These are phyloP conservation scores for Embiotoca jacksoni DNA, from an alignment of 2,113 vertebrate genomes.

Conservation along the genomic window DNA sequence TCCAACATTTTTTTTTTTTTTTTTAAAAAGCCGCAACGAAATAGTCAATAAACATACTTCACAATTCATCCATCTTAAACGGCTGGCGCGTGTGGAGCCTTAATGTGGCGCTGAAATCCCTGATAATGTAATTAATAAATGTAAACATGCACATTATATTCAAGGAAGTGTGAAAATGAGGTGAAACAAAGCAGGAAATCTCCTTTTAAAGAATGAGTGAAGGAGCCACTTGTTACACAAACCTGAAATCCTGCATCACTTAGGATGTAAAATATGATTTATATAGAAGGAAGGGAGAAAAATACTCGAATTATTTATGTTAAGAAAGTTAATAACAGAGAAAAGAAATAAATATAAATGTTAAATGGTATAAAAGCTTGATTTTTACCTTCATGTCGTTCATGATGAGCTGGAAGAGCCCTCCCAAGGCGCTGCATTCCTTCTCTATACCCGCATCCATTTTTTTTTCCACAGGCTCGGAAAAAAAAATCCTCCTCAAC, in stretches of 20 bases:
- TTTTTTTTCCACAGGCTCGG: slow-evolving; percentile 80
- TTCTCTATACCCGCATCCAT: slow-evolving; percentile 90
- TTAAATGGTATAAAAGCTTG: too few relatives aligned
- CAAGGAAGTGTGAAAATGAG: neutral
- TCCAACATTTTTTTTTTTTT: too few relatives aligned
- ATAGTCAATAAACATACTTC: too few relatives aligned
- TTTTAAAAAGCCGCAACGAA: too few relatives aligned
- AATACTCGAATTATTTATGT: too few relatives aligned
- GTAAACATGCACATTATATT: neutral
- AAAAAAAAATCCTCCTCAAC: slow-evolving; percentile 57
- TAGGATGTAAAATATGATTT: neutral
- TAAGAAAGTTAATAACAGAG: too few relatives aligned
- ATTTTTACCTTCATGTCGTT: slow-evolving; percentile 88
- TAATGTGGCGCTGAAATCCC: too few relatives aligned
- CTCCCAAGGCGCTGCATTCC: slow-evolving; percentile 89
- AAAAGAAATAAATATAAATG: too few relatives aligned
- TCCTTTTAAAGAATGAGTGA: slow-evolving; percentile 1
- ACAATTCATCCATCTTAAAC: too few relatives aligned
- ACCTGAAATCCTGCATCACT: too few relatives aligned
- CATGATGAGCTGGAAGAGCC: slow-evolving; percentile 90
- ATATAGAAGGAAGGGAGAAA: neutral
- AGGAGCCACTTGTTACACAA: neutral
- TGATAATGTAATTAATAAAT: too few relatives aligned
- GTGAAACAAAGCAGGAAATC: slow-evolving; percentile 1
- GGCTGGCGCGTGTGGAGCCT: too few relatives aligned